phyloP scores from a whole-genome alignment of 2,113 vertebrate genomes.

The Calypte anna region DNA sequence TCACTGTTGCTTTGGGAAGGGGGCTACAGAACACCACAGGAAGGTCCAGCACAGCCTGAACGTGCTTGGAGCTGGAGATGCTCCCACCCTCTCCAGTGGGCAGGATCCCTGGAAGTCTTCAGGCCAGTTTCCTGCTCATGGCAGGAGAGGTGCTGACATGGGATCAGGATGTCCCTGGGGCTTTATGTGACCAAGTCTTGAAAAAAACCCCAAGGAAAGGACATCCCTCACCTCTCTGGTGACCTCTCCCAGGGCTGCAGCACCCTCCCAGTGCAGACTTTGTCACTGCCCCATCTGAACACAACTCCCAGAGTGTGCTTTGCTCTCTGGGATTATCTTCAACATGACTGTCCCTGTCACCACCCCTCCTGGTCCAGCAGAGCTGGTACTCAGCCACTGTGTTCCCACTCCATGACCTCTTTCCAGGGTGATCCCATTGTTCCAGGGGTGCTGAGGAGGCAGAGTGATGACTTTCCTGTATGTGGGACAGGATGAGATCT shows the following conservation, averaged over 20 bases:
- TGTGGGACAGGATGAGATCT: accelerated
- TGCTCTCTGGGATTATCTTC: not conserved
- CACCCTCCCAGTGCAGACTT: not conserved
- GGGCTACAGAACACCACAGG: not conserved
- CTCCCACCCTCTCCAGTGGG: not conserved
- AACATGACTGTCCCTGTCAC: not conserved
- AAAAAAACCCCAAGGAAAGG: not conserved
- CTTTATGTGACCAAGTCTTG: not conserved
- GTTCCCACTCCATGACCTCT: not conserved
- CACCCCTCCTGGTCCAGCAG: not conserved
- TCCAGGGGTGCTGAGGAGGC: accelerated
- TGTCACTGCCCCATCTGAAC: not conserved
- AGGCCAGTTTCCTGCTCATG: not conserved
- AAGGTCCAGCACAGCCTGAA: not conserved
- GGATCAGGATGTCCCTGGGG: not conserved
- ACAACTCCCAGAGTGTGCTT: not conserved
- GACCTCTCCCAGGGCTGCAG: not conserved
- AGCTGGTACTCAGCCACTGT: not conserved
- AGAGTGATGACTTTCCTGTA: not conserved
- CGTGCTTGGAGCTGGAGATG: not conserved
- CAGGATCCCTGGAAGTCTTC: not conserved
- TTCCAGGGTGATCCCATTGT: not conserved
- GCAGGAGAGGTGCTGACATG: not conserved
- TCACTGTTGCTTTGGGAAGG: not conserved
- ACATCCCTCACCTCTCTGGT: not conserved